Base-by-base conservation (phyloP, 2,113 vertebrate species). In the Pteropus alecto region DNA sequence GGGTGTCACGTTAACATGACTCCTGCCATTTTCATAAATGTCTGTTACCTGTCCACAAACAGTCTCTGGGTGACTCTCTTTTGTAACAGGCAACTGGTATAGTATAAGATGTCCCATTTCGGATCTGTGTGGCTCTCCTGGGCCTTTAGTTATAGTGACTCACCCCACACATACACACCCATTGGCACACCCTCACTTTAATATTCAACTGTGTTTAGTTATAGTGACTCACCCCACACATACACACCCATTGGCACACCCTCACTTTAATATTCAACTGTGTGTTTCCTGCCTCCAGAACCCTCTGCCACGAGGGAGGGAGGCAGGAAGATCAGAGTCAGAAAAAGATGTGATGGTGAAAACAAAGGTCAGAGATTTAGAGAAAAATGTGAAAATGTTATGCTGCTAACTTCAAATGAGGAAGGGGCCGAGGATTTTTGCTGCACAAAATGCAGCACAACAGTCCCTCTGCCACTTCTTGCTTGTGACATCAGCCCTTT, bases 261-360 rank as follows among this genome's bases (percentile, higher is more conserved):
- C 18, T 56, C 35, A 1, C 26, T 35, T 22, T 22, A 15, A 8
- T 10, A 0, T 21, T 58, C 65, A 33, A 3, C 15, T 0, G 30
- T 26, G 43, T 16, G 1, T 65, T 26, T 21, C 28, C 38, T 33
- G 3, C 35, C 21, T 63, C 15, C 67, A 58, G 30, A 73, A 5
- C 51, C 35, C 33, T 26, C 56, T 19, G 24, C 30, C 38, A 10
- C 60, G 35, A 24, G 41, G 30, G 19, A 65, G 15, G 35, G 81
- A 56, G 35, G 61, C 24, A 21, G 38, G 46, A n/a, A 33, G 43
- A 60, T 22, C 78, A 84, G 78, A 24, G 5, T 67, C 68, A 33
- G 38, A 48, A 30, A 33, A 16, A 46, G 30, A 35, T 24, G 24
- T 41, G 60, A 18, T 28, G 24, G 21, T 9, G 33, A 41, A 77